Conservation (phyloP, 2,113 vertebrate species). For the Vulpes ferrilata region DNA sequence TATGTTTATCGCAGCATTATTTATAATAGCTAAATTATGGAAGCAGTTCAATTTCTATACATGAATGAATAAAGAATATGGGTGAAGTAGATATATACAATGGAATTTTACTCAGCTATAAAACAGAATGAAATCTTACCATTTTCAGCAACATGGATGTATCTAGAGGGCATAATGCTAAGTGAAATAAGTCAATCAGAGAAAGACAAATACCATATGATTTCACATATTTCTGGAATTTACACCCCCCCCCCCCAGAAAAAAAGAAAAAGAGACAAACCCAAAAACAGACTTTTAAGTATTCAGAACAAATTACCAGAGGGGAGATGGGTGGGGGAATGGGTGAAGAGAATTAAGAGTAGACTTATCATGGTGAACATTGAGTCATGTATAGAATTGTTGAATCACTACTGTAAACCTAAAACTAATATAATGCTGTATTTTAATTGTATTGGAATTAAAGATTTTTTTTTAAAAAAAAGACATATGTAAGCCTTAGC, state of each 20-base stretch:
- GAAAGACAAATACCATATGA: background rate
- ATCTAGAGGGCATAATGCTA: background rate
- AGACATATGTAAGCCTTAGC: background rate
- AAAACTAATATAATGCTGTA: background rate
- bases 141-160: background rate
- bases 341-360: background rate
- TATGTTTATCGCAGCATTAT: background rate
- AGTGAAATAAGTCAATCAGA: background rate
- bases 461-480: background rate
- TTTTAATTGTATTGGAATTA: background rate
- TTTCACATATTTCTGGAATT: background rate
- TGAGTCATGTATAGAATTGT: background rate
- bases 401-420: background rate
- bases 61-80: background rate
- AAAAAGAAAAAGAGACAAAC: background rate
- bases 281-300: background rate
- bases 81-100: background rate
- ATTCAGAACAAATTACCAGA: background rate
- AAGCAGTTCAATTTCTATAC: background rate
- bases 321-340: background rate
- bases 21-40: background rate
- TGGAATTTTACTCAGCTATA: background rate
- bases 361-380: background rate
- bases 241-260: background rate
- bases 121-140: background rate